Base-by-base conservation (phyloP, 1,140 invertebrate genomes). In the Amyelois transitella region DNA sequence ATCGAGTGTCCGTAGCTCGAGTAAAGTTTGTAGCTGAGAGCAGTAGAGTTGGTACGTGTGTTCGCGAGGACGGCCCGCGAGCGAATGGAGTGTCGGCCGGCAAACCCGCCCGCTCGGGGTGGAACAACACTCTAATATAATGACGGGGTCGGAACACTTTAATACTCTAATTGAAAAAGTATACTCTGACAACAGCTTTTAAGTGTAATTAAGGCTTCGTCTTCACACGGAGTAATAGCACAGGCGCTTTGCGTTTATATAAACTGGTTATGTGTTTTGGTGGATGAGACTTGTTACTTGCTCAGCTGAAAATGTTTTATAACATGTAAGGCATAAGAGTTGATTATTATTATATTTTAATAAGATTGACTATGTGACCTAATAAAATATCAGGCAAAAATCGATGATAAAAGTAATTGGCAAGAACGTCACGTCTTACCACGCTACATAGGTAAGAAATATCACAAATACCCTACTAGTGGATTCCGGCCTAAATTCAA, bases 151-250 rank as follows among this genome's bases (percentile, higher is more conserved):
- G 77, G 74, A 81, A 86, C 82, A 83, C 80, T 84, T 86, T 82
- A 87, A 87, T 84, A 79, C 81, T 83, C 81, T 88, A 86, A 88
- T 88, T 88, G 82, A 80, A 80, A 87, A 84, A 81, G 81, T 82
- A 79, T 71, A 76, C 70, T 76, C 66, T 54, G 65, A 63, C 66
- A 66, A 68, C 68, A 66, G 73, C 73, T 76, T 76, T 72, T 71
- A 69, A 75, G 68, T 70, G 68, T 71, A 71, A 69, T 73, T 69
- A 71, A 64, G 64, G 58, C 49, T 68, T 60, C 67, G 60, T 62
- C 62, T 63, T 60, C 43, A 47, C 55, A 50, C 43, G 18, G 32
- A 47, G 49, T 51, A 8, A 49, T 54, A 54, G 32, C 32, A n/a
- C 10, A 38, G 32, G 20, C 4, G 4, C 18, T 19, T 19, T 48